These are phyloP conservation scores for Urocolius indicus DNA, from an alignment of 2,113 vertebrate genomes.

Conservation along the genomic window DNA sequence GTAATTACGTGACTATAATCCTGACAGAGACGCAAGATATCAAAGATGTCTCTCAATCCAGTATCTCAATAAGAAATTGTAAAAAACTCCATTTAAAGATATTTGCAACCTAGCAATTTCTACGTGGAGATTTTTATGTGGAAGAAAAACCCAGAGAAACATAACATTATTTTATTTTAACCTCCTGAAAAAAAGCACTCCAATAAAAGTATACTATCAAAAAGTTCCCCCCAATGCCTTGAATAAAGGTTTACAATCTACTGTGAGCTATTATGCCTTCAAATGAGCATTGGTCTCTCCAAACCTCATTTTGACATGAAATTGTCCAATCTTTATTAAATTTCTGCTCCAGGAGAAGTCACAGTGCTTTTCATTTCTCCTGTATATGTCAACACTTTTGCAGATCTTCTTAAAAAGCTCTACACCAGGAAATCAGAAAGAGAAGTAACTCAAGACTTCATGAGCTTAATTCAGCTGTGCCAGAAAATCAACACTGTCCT, in stretches of 20 bases:
- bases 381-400: not conserved
- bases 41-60: rapidly evolving
- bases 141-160: not conserved
- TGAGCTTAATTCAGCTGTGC: not conserved
- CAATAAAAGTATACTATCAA: not conserved
- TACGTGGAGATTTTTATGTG: not conserved
- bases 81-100: not conserved
- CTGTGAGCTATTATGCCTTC: not conserved
- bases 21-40: not conserved
- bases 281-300: not conserved
- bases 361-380: not conserved
- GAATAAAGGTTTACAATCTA: not conserved
- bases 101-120: not conserved
- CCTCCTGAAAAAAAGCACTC: not conserved
- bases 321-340: not conserved
- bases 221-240: not conserved
- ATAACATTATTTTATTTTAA: not conserved
- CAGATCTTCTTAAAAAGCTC: not conserved
- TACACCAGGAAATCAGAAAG: not conserved
- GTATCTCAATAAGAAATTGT: not conserved
- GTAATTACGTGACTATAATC: not conserved
- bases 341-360: not conserved
- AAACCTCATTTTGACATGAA: not conserved
- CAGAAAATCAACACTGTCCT: not conserved
- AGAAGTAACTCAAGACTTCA: not conserved